These are phyloP conservation scores for Peromyscus leucopus DNA, from an alignment of 2,113 vertebrate species.

Conservation along the genomic window DNA sequence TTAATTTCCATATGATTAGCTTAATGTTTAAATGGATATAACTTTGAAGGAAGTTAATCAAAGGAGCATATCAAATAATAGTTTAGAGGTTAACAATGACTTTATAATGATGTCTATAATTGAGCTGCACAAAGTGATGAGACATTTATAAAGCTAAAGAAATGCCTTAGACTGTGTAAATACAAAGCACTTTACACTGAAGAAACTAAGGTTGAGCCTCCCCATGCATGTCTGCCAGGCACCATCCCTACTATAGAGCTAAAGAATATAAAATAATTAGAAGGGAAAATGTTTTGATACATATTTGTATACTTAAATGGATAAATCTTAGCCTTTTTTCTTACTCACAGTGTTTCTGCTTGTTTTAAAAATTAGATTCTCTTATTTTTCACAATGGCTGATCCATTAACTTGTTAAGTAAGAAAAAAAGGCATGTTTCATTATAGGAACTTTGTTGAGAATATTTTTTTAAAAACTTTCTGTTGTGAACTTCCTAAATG, in stretches of 20 bases:
- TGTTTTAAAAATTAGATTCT: neutral
- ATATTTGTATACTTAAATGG: neutral
- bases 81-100: slow-evolving; percentile 43
- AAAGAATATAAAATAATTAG: neutral
- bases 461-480: neutral
- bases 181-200: neutral
- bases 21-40: slow-evolving; percentile 57
- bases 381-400: neutral
- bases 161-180: slow-evolving; percentile 52
- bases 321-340: neutral
- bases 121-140: slow-evolving; percentile 56
- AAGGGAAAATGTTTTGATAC: slow-evolving; percentile 15
- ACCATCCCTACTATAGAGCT: neutral
- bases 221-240: neutral
- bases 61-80: slow-evolving; percentile 57
- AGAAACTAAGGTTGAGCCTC: neutral
- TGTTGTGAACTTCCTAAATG: neutral
- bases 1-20: slow-evolving; percentile 37
- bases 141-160: slow-evolving; percentile 57
- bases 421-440: neutral
- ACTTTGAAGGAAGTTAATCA: slow-evolving; percentile 51
- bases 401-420: neutral
- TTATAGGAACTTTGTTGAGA: neutral
- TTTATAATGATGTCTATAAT: slow-evolving; percentile 71
- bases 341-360: neutral